Evolutionary conservation across 2,113 vertebrate species (phyloP), one percentile per base, ranked within the genome.

Genomic region (Clarias macrocephalus): DNA sequence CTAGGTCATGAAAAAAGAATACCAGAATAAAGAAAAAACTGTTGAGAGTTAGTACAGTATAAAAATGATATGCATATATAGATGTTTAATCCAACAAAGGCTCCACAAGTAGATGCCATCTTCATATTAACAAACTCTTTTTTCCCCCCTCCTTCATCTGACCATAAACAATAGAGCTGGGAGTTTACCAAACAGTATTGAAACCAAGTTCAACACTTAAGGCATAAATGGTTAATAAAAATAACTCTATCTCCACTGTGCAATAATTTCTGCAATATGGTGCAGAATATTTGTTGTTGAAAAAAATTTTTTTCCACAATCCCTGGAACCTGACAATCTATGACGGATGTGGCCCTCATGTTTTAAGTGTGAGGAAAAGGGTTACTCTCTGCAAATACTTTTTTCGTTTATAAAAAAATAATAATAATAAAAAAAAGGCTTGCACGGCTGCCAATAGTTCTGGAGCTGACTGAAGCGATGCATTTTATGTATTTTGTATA

Each of bases 1-100:
- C 73, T 52, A 76, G 73, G 48, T 76, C 73, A 76, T 23, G 12
- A n/a, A 54, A 19, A 42, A 54, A 48, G 72, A 76, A 76, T 76
- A 76, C 23, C 4, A 48, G 7, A 42, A 6, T 42, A 42, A 42
- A 42, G 42, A 75, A 75, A 52, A 75, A 10, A 9, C 42, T 75
- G 37, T 15, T 16, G 5, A 5, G 48, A 23, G 11, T 76, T 76
- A 76, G 23, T 76, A n/a, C 33, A 75, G 73, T 25, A 52, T n/a
- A 23, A 54, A 25, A 54, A 15, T 23, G 8, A n/a, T 15, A 7
- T 5, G n/a, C 23, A 37, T 15, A 75, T 25, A 75, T 13, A 13
- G 37, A 11, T 52, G 23, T 76, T 76, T 70, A 7, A 2, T 12
- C 37, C 12, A 4, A 76, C 48, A 42, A 75, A 25, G 12, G 16